Conservation (phyloP, 2,797 vertebrate genomes). For the Clarias pachynema region DNA sequence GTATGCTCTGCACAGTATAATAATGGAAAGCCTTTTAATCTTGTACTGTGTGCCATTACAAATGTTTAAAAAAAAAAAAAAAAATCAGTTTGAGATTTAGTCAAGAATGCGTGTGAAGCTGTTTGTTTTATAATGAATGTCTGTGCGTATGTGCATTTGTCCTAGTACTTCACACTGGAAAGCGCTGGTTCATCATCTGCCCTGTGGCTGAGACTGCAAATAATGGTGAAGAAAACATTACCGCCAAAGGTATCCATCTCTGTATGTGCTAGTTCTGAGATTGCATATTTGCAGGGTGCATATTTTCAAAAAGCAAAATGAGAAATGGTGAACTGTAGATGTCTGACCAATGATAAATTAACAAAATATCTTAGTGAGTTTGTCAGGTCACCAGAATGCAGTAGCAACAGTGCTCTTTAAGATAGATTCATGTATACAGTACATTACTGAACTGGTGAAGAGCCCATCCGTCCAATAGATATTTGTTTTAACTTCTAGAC, state of each 20-base stretch:
- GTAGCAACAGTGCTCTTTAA: neutral
- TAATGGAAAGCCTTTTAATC: neutral
- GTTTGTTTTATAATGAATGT: conserved; percentile 15
- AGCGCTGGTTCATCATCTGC: conserved; percentile 98
- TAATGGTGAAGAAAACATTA: conserved; percentile 69
- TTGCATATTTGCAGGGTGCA: neutral
- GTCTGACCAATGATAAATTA: neutral
- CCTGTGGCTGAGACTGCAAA: conserved; percentile 88
- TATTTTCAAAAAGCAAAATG: neutral
- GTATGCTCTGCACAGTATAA: neutral
- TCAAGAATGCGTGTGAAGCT: conserved; percentile 18
- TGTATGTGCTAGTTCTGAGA: neutral
- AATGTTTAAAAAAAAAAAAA: neutral
- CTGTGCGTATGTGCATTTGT: neutral
- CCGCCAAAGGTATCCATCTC: conserved; percentile 63
- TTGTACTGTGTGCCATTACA: neutral
- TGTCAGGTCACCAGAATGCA: neutral
- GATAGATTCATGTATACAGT: neutral
- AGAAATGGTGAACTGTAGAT: neutral
- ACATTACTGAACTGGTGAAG: neutral
- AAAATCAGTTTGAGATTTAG: neutral
- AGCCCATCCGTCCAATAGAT: neutral
- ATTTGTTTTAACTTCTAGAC: neutral
- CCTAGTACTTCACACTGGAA: conserved; percentile 94
- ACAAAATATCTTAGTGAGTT: neutral